Evolutionary conservation across 2,888 invertebrate species (phyloP).

Genomic region (Mesorhabditis spiculigera): DNA sequence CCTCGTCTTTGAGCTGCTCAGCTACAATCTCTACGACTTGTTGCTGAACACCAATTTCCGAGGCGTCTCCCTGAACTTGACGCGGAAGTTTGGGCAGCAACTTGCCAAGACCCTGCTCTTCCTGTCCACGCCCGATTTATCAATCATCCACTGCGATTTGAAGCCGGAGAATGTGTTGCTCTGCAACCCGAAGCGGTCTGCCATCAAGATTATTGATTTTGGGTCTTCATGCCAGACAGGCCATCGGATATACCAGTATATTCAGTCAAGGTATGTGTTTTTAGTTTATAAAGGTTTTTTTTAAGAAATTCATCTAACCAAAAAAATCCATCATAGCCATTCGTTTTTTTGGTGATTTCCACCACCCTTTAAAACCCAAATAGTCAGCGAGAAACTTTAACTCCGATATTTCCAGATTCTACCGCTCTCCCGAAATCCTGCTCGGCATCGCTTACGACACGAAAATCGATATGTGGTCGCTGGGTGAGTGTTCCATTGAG

Average conservation of each 20-base stretch:
- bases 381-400: neutral
- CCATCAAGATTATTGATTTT: conserved; percentile 99
- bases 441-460: conserved; percentile 97
- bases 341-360: no score
- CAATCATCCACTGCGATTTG: conserved; percentile 99
- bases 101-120: conserved; percentile 97
- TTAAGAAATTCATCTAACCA: no score
- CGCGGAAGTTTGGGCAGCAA: conserved; percentile 99
- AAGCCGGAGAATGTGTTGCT: conserved; percentile 99
- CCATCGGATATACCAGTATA: conserved; percentile 97
- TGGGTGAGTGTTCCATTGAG: conserved; percentile 63
- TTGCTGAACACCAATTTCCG: conserved; percentile 99
- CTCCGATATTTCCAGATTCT: conserved; percentile 68
- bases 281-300: no score
- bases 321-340: no score
- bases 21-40: conserved; percentile 98
- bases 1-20: conserved; percentile 98
- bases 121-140: conserved; percentile 97
- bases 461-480: conserved; percentile 99
- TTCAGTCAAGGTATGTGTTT: conserved; percentile 83
- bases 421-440: conserved; percentile 95
- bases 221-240: conserved; percentile 99
- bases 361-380: neutral
- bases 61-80: conserved; percentile 97
- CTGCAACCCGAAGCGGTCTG: conserved; percentile 96